phyloP scores from a whole-genome alignment of 2,797 vertebrate species.

The Typhlichthys eigenmanni region DNA sequence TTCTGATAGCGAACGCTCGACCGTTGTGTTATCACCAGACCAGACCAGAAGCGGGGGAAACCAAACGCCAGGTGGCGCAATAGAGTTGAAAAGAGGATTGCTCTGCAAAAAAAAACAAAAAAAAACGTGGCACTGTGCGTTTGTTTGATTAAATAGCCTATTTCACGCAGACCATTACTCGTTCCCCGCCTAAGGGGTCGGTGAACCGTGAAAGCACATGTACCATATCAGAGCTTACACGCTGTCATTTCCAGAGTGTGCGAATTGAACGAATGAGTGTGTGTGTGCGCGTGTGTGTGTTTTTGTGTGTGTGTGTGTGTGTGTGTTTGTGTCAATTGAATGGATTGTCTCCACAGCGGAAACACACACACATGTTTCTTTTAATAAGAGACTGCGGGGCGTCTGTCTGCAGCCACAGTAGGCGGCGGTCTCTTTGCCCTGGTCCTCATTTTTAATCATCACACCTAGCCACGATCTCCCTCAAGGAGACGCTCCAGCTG shows the following conservation, averaged over 20 bases:
- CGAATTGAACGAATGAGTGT: conserved; percentile 25
- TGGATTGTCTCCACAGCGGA: conserved; percentile 38
- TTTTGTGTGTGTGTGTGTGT: conserved; percentile 5
- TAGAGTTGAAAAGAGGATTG: conserved; percentile 41
- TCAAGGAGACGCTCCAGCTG: conserved; percentile 49
- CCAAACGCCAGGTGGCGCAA: conserved; percentile 62
- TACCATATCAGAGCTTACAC: conserved; percentile 16
- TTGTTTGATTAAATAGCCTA: not conserved
- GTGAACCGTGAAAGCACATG: conserved; percentile 2
- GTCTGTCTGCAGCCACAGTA: conserved; percentile 63
- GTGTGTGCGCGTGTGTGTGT: conserved; percentile 2
- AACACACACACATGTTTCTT: conserved; percentile 47
- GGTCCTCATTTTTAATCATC: conserved; percentile 72
- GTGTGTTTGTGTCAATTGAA: conserved; percentile 28
- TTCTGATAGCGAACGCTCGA: not conserved
- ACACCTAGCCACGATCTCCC: conserved; percentile 57
- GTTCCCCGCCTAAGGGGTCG: conserved; percentile 5
- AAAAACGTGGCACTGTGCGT: not conserved
- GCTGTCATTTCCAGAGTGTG: conserved; percentile 28
- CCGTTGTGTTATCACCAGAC: not conserved
- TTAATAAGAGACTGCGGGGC: conserved; percentile 55
- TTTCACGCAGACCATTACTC: not conserved
- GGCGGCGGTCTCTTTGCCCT: conserved; percentile 60
- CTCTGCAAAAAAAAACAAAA: not conserved
- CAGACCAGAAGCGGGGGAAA: too few species aligned